A percentile compares a stretch with the other conserved stretches of the same genome.
These are phyloP conservation scores for Drosophila pectinifera DNA, from an alignment of 1,140 invertebrate species.

Conservation along the genomic window DNA sequence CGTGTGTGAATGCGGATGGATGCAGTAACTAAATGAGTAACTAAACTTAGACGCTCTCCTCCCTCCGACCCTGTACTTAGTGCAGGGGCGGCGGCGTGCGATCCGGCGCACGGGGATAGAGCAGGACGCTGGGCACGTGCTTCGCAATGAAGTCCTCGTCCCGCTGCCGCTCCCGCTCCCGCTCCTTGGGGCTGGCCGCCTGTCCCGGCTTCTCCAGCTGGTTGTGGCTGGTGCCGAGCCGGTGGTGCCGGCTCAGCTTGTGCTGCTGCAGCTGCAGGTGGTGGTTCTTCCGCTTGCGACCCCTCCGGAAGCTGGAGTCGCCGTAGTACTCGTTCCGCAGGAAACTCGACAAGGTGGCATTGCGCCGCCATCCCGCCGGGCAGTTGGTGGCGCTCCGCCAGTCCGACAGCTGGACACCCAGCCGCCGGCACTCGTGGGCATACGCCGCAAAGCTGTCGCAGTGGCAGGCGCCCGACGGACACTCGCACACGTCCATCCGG, in stretches of 20 bases:
- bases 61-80: constrained; percentile 17
- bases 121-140: constrained; percentile 76
- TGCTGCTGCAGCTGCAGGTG: constrained; percentile 40
- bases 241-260: constrained; percentile 15
- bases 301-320: constrained; percentile 36
- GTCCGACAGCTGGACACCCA: constrained; percentile 89
- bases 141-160: constrained; percentile 75
- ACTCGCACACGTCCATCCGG: constrained; percentile 95
- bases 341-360: constrained; percentile 54
- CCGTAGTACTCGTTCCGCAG: constrained; percentile 61
- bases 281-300: constrained; percentile 23
- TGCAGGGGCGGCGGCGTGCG: constrained; percentile 83
- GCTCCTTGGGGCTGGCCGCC: constrained; percentile 29
- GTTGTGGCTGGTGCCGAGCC: constrained; percentile 19
- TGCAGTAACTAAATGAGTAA: constrained; percentile 58
- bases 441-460: constrained; percentile 96
- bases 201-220: constrained; percentile 38
- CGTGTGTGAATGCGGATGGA: constrained; percentile 23
- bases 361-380: constrained; percentile 73
- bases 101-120: constrained; percentile 74
- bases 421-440: constrained; percentile 92
- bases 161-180: constrained; percentile 19
- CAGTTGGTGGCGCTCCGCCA: constrained; percentile 89
- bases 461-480: constrained; percentile 91
- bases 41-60: constrained; percentile 19